phyloP scores from a whole-genome alignment of 1,140 invertebrate species.

The Apis florea region DNA sequence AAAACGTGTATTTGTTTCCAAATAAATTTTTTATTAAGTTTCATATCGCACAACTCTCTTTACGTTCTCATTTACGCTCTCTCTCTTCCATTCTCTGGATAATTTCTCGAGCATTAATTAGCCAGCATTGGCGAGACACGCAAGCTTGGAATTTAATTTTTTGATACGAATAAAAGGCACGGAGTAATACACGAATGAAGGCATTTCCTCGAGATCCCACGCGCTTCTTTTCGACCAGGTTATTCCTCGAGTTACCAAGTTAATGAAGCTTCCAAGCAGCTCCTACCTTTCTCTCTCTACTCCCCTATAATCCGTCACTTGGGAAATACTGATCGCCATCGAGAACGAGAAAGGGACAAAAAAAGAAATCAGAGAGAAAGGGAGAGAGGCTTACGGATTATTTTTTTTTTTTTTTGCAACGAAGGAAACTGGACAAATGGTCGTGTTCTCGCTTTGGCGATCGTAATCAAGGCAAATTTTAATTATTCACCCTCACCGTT shows the following conservation, averaged over 20 bases:
- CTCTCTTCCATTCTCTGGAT: too few species aligned
- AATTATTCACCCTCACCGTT: not conserved
- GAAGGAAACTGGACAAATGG: not conserved
- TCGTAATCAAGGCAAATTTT: not conserved
- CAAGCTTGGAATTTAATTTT: not conserved
- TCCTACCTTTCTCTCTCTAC: not conserved
- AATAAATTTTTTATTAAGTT: not conserved
- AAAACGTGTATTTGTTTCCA: too few species aligned
- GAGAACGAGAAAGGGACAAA: not conserved
- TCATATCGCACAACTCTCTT: not conserved
- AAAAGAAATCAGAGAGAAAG: not conserved
- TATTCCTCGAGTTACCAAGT: not conserved
- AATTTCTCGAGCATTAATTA: not conserved
- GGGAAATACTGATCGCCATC: not conserved
- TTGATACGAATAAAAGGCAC: not conserved
- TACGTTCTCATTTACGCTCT: too few species aligned
- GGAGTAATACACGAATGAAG: not conserved
- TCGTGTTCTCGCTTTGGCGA: not conserved
- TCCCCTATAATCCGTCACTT: slow-evolving; percentile 17
- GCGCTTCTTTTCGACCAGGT: not conserved
- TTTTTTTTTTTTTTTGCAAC: not conserved
- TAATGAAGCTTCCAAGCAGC: not conserved
- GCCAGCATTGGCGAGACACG: not conserved
- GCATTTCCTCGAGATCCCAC: not conserved
- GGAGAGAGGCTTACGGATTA: not conserved